Base-by-base conservation (phyloP, 23 tunicate species). In the Aplidium turbinatum region DNA sequence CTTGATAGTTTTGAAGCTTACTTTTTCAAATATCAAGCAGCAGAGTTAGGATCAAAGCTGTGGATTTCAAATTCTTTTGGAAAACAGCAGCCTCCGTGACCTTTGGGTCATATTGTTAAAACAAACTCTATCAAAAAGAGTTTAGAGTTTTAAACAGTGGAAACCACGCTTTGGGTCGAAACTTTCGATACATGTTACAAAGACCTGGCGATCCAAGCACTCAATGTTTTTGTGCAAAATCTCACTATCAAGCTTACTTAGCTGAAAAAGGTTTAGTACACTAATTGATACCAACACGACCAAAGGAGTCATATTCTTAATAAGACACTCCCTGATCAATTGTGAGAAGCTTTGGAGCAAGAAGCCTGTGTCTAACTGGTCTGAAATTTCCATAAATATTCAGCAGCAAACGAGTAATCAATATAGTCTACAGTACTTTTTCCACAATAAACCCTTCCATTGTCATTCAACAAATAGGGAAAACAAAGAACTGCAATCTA, bases 261-360 rank as follows among this genome's bases (percentile, higher is more conserved):
- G 80, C 80, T 33, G 76, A 75, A 75, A 58, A 75, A 75, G 72
- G 80, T 75, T 75, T 75, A 75, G 72, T 75, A 75, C 80, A 64
- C 80, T 58, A 23, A 75, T 75, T 64, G 80, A n/a, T n/a, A n/a
- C n/a, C 57, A n/a, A n/a, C n/a, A 68, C 61, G 77, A 67, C 24
- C 21, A 77, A 68, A n/a, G n/a, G n/a, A n/a, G n/a, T n/a, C n/a
- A n/a, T n/a, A n/a, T n/a, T n/a, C n/a, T n/a, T n/a, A n/a, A n/a
- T n/a, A n/a, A n/a, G n/a, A n/a, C n/a, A n/a, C n/a, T n/a, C n/a
- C n/a, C n/a, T n/a, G n/a, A n/a, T n/a, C n/a, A n/a, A n/a, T n/a
- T n/a, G n/a, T n/a, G n/a, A n/a, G n/a, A n/a, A n/a, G n/a, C n/a
- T n/a, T n/a, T n/a, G n/a, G n/a, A n/a, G n/a, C n/a, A n/a, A n/a